phyloP scores from a whole-genome alignment of 2,888 invertebrate species.

The Drosophila anomelani region DNA sequence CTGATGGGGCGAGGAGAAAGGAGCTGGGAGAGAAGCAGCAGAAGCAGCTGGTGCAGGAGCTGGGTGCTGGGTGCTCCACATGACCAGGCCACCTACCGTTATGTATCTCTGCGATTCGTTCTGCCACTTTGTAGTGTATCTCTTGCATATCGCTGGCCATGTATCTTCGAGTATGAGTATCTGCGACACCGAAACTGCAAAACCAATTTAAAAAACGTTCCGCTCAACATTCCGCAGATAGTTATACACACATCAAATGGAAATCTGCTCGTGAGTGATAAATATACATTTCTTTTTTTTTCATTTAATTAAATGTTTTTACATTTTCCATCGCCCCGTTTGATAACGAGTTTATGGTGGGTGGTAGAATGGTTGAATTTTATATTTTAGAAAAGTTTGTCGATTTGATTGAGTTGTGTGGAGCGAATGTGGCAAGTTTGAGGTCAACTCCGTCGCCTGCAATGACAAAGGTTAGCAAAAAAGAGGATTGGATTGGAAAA shows the following conservation, averaged over 20 bases:
- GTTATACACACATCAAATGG: constrained; percentile 63
- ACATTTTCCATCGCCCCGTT: constrained; percentile 14
- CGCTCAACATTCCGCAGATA: constrained; percentile 54
- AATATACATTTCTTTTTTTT: constrained; percentile 34
- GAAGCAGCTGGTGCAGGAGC: constrained; percentile 16
- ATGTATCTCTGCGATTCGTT: constrained; percentile 51
- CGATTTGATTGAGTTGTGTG: constrained; percentile 57
- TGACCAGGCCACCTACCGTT: constrained; percentile 62
- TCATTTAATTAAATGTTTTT: constrained; percentile 56
- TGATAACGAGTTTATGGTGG: constrained; percentile 60
- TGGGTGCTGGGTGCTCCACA: constrained; percentile 39
- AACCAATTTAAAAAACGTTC: constrained; percentile 69
- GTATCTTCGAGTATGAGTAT: constrained; percentile 75
- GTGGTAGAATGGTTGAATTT: constrained; percentile 3
- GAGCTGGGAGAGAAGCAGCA: neutral
- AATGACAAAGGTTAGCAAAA: neutral
- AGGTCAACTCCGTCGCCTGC: neutral
- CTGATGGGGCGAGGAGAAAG: constrained; percentile 53
- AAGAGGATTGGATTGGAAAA: neutral
- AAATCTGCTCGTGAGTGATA: constrained; percentile 45
- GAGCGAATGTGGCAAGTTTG: constrained; percentile 15
- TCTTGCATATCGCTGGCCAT: constrained; percentile 72
- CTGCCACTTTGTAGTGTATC: constrained; percentile 51
- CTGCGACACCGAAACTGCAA: constrained; percentile 68
- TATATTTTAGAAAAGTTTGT: constrained; percentile 36